These are phyloP conservation scores for Azemiops feae DNA, from an alignment of 2,113 vertebrate genomes.

Conservation along the genomic window DNA sequence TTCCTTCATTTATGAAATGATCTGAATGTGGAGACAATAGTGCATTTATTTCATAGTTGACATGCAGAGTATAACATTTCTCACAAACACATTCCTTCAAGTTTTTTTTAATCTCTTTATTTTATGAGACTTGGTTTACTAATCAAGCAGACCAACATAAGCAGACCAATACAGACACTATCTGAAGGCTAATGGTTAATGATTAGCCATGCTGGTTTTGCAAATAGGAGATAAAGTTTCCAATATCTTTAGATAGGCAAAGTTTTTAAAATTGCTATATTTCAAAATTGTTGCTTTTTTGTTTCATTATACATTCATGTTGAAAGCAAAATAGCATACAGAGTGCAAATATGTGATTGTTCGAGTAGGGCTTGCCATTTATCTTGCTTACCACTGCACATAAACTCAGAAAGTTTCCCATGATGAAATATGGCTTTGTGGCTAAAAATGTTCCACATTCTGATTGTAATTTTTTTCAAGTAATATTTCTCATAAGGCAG, in stretches of 20 bases:
- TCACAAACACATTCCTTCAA: rapidly evolving
- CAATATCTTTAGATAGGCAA: too few species aligned
- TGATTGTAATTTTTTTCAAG: neutral
- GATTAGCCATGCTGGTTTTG: neutral
- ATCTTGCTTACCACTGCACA: neutral
- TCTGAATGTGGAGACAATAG: neutral
- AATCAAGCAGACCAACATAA: neutral
- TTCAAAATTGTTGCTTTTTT: neutral
- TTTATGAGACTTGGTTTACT: neutral
- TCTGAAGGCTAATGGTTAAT: neutral
- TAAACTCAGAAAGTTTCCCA: neutral
- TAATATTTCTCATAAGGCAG: neutral
- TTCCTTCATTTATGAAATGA: conserved; percentile 10
- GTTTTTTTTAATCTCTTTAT: neutral
- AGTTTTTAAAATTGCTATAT: too few species aligned
- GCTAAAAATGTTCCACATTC: neutral
- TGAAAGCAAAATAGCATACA: neutral
- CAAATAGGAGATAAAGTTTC: neutral
- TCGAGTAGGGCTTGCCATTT: neutral
- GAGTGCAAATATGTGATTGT: neutral
- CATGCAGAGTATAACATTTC: neutral
- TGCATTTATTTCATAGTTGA: conserved; percentile 23
- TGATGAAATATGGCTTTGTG: neutral
- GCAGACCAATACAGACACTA: neutral
- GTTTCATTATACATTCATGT: neutral